These are phyloP conservation scores for Leptosomus discolor DNA, from an alignment of 2,113 vertebrate species.

Conservation along the genomic window DNA sequence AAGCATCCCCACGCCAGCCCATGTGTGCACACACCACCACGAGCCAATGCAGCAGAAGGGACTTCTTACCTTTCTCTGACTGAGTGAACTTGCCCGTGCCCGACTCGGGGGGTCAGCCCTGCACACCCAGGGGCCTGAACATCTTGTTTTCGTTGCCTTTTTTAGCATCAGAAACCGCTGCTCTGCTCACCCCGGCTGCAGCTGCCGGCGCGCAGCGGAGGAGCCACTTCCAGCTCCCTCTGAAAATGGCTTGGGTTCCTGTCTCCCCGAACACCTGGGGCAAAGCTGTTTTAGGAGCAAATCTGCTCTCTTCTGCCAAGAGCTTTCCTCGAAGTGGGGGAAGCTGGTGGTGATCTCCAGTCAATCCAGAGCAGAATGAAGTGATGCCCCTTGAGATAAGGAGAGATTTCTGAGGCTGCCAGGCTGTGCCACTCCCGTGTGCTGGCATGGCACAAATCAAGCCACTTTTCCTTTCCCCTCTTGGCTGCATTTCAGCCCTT, in stretches of 20 bases:
- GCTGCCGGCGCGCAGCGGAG: background rate
- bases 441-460: background rate
- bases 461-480: background rate
- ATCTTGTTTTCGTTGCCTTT: background rate
- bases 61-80: background rate
- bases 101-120: background rate
- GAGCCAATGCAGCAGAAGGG: background rate
- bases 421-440: background rate
- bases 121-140: background rate
- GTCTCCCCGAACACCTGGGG: background rate
- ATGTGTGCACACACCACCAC: accelerated
- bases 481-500: background rate
- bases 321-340: background rate
- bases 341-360: background rate
- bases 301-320: background rate
- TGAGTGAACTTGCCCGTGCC: accelerated
- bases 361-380: background rate
- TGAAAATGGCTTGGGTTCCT: background rate
- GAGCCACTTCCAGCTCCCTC: background rate
- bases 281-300: background rate
- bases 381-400: background rate
- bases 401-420: background rate
- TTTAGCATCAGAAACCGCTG: background rate
- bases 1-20: background rate
- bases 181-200: background rate